A percentile compares a stretch with the other conserved stretches of the same genome.
Evolutionary conservation across 2,797 vertebrate genomes (phyloP).

Genomic region (Eremophila alpestris): DNA sequence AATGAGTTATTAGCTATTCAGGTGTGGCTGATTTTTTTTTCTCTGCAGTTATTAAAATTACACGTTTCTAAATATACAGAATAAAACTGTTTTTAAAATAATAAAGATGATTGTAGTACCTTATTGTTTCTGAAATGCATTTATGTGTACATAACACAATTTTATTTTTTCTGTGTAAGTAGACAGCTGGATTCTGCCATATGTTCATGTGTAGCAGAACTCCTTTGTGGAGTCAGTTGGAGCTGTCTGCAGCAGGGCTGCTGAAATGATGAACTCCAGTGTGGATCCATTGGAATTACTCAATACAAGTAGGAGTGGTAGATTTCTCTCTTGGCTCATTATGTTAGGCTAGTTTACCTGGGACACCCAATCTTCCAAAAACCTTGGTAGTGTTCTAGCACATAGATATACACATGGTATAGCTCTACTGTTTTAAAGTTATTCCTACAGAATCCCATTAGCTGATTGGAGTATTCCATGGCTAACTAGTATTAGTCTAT

Average conservation of each 20-base stretch:
- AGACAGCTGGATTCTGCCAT: not conserved
- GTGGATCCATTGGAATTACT: not conserved
- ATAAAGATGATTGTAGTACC: conserved; percentile 69
- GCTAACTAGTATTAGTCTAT: not conserved
- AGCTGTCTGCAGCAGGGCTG: not conserved
- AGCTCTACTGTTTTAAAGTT: not conserved
- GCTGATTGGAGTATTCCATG: not conserved
- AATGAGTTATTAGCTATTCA: conserved; percentile 88
- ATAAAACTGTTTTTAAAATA: conserved; percentile 99
- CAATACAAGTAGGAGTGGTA: not conserved
- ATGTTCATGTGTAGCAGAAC: not conserved
- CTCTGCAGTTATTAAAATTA: conserved; percentile 88
- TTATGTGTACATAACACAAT: not conserved
- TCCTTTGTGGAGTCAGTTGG: not conserved
- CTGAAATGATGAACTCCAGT: not conserved
- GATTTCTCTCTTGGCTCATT: not conserved
- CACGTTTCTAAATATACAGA: conserved; percentile 99
- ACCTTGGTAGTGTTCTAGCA: not conserved
- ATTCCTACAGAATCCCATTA: not conserved
- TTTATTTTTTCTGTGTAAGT: not conserved
- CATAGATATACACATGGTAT: not conserved
- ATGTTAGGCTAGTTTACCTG: not conserved
- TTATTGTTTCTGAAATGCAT: conserved; percentile 65
- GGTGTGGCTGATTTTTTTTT: conserved; percentile 89
- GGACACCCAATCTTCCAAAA: not conserved